A percentile compares a stretch with the other conserved stretches of the same genome.
Evolutionary conservation across 2,797 vertebrate species (phyloP).

Genomic region (Smutsia gigantea): DNA sequence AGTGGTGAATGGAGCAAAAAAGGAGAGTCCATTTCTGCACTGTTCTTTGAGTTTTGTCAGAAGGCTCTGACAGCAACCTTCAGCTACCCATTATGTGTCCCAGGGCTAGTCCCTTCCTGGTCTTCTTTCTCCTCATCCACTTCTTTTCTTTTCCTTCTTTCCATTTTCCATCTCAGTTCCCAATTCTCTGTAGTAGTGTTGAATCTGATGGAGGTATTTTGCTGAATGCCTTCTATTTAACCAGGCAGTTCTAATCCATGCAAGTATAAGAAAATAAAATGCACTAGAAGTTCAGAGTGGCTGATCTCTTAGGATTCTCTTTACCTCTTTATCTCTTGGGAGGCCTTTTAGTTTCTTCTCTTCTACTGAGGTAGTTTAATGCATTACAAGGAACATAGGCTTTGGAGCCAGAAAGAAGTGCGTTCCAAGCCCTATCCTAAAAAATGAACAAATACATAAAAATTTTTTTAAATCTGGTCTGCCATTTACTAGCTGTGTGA

Average conservation of each 20-base stretch:
- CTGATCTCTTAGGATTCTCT: neutral
- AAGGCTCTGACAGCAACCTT: slow-evolving; percentile 63
- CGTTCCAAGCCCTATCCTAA: slow-evolving; percentile 33
- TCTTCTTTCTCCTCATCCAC: slow-evolving; percentile 34
- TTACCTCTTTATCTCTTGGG: neutral
- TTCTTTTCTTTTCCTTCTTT: neutral
- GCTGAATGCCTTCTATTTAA: slow-evolving; percentile 53
- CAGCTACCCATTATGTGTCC: slow-evolving; percentile 46
- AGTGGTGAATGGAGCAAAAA: slow-evolving; percentile 72
- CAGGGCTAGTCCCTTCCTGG: neutral
- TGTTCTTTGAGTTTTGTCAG: slow-evolving; percentile 54
- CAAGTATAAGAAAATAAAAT: slow-evolving; percentile 9
- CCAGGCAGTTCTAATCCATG: slow-evolving; percentile 31
- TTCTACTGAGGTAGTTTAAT: neutral
- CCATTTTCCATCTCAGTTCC: neutral
- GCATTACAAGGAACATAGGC: slow-evolving; percentile 54
- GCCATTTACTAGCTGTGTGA: slow-evolving; percentile 22
- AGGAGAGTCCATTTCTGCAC: slow-evolving; percentile 71
- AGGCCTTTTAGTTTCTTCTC: neutral
- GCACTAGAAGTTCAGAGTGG: neutral
- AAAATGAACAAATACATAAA: neutral
- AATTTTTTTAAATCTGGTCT: neutral
- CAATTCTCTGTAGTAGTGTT: slow-evolving; percentile 17
- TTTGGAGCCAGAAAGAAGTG: slow-evolving; percentile 60
- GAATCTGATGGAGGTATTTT: slow-evolving; percentile 16